These are phyloP conservation scores for Brachionus sp. DNA, from an alignment of 1,140 invertebrate genomes.

Conservation along the genomic window DNA sequence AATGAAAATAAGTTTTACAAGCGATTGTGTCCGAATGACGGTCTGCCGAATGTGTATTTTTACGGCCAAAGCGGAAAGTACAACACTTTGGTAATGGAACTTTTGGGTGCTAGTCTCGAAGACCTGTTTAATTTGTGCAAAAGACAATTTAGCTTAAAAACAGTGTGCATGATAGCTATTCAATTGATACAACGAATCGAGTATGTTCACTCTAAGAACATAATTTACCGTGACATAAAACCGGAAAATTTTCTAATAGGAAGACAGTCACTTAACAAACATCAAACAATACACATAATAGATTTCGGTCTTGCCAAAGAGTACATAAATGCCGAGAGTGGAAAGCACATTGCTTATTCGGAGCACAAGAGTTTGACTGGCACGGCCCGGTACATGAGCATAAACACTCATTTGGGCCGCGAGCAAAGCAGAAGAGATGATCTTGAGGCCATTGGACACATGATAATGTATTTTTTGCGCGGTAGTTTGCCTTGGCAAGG, in stretches of 20 bases:
- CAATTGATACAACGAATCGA: conserved; percentile 47
- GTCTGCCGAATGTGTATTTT: conserved; percentile 20
- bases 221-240: conserved; percentile 47
- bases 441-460: conserved; percentile 96
- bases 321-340: not conserved
- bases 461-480: conserved; percentile 75
- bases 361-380: conserved; percentile 45
- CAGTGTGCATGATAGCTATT: conserved; percentile 46
- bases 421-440: conserved; percentile 99
- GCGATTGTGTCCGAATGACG: conserved; percentile 56
- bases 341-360: conserved; percentile 36
- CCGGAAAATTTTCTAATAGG: conserved; percentile 46
- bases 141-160: conserved; percentile 48
- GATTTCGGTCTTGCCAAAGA: conserved; percentile 46
- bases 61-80: conserved; percentile 59
- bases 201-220: conserved; percentile 47
- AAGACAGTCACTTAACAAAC: not conserved
- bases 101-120: conserved; percentile 50
- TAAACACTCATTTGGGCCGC: conserved; percentile 52
- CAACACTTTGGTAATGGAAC: conserved; percentile 50
- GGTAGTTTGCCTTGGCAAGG: conserved; percentile 47
- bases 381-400: conserved; percentile 41
- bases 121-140: conserved; percentile 49
- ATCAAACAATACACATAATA: conserved; percentile 43
- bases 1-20: conserved; percentile 39